Conservation (phyloP, 2,797 vertebrate species). For the Sternotherus odoratus region DNA sequence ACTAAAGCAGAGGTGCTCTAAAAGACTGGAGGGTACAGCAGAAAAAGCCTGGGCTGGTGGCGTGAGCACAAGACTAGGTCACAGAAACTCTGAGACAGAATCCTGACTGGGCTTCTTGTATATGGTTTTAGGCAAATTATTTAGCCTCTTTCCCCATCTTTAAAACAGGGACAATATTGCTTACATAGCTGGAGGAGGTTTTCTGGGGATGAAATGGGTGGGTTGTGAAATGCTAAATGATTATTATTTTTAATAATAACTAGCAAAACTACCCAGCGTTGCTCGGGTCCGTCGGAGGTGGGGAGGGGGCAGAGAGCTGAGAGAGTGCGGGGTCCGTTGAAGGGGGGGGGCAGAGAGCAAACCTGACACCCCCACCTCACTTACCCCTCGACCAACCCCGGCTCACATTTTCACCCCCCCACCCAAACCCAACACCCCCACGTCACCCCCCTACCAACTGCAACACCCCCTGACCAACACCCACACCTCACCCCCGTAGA, state of each 20-base stretch:
- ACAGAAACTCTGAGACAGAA: constrained; percentile 2
- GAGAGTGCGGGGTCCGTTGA: too few species aligned
- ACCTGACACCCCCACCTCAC: too few species aligned
- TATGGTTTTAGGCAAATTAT: neutral
- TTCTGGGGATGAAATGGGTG: neutral
- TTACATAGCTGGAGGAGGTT: neutral
- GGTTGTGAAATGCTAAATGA: neutral
- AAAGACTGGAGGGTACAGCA: constrained; percentile 30
- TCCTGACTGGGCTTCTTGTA: neutral
- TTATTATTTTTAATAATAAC: neutral
- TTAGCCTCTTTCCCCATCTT: neutral
- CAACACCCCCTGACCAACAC: too few species aligned
- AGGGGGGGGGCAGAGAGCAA: too few species aligned
- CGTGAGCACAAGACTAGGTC: neutral
- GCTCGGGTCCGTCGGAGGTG: too few species aligned
- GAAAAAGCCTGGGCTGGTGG: constrained; percentile 9
- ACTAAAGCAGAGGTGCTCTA: neutral
- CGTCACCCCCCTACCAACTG: too few species aligned
- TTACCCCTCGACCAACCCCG: too few species aligned
- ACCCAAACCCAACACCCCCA: too few species aligned
- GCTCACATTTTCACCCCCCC: too few species aligned
- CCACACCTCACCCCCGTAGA: too few species aligned
- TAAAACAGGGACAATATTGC: neutral
- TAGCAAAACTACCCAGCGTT: too few species aligned
- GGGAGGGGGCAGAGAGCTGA: too few species aligned